Evolutionary conservation across 2,113 vertebrate genomes (phyloP).

Genomic region (Suncus etruscus): DNA sequence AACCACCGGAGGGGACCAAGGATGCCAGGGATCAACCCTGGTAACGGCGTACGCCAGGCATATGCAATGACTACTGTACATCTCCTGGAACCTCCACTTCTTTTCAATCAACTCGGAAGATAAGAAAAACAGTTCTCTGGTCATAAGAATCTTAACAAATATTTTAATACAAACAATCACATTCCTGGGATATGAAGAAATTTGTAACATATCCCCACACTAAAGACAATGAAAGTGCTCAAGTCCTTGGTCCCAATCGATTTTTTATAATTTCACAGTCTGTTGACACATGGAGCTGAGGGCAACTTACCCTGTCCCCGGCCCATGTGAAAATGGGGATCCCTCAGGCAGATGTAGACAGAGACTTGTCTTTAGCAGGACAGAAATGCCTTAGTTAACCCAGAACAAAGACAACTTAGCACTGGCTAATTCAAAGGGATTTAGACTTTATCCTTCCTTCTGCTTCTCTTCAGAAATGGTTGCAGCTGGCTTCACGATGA

Average conservation of each 20-base stretch:
- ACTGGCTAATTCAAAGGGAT: slow-evolving; percentile 7
- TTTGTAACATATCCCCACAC: background rate
- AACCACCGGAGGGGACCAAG: background rate
- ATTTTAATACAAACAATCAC: slow-evolving; percentile 81
- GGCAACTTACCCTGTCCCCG: background rate
- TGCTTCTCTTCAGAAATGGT: slow-evolving; percentile 23
- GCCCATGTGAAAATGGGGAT: accelerated
- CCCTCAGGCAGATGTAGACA: background rate
- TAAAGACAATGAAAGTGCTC: background rate
- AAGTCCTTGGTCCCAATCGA: background rate
- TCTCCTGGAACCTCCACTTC: background rate
- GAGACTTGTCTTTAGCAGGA: background rate
- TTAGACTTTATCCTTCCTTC: slow-evolving; percentile 41
- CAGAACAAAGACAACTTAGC: background rate
- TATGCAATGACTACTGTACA: background rate
- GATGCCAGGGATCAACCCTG: background rate
- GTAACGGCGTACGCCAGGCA: background rate
- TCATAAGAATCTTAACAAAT: slow-evolving; percentile 71
- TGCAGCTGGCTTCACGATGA: slow-evolving; percentile 84
- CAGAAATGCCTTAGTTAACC: background rate
- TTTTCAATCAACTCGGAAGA: background rate
- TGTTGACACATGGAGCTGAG: background rate
- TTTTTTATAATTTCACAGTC: background rate
- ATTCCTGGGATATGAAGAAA: background rate
- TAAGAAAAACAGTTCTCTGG: accelerated